Evolutionary conservation across 23 tunicate species (phyloP), one percentile per base, ranked within the genome.

Genomic region (Ascidia mentula): DNA sequence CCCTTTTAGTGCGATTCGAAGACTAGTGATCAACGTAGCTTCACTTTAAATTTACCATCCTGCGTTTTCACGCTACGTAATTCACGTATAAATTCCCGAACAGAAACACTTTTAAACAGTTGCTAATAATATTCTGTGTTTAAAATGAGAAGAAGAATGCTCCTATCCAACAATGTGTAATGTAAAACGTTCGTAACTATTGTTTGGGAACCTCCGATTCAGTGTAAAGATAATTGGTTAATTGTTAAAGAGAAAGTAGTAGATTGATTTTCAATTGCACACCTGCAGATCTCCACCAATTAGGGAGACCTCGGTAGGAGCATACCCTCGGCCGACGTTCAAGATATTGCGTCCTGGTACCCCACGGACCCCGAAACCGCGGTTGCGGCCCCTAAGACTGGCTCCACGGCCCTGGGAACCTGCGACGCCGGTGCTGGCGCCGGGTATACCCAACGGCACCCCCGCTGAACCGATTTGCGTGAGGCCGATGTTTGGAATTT

Each of bases 391-490:
- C 40, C 91, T 76, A 28, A 78, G n/a, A 32, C 75, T 65, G 39
- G 82, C 78, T 0, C 85, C 53, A 28, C 88, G 40, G 1, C 84
- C 84, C 74, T 87, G 91, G 22, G 82, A 37, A 3, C 86, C 82
- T 34, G 92, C 65, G 5, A 81, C 69, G 36, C 98, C 98, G 17
- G 97, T 88, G 1, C 89, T 87, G 24, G 98, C 98, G 32, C 98
- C 98, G 17, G 98, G 98, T 26, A 93, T 93, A 34, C 98, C 98
- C 18, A 93, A 87, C 13, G 98, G 98, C 18, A 93, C 98, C 40
- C 98, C 98, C 0, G 98, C 98, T 34, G 98, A 92, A 18, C 98
- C 98, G 70, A 93, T 93, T 40, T 84, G 92, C 0, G 92, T 88
- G 9, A 79, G 46, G 34, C 89, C 93, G 20, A 76, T 38, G 15